These are phyloP conservation scores for Zoanthus sansibaricus DNA, from an alignment of 92 coral and sea anemone species.

Conservation along the genomic window DNA sequence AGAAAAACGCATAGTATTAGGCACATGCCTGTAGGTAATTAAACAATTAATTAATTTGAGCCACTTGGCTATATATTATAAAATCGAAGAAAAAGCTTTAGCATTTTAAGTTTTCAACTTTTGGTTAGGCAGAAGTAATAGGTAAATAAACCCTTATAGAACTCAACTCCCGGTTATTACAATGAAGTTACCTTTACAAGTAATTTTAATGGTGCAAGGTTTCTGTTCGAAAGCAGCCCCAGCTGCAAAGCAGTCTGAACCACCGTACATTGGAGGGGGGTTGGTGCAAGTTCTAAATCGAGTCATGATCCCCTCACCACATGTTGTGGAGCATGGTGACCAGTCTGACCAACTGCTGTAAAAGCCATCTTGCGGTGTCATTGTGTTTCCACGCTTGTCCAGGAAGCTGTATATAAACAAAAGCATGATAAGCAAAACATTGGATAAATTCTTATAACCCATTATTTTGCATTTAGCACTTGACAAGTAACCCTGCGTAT, in stretches of 20 bases:
- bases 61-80: too few species aligned
- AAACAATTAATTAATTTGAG: too few species aligned
- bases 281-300: slow-evolving; percentile 31
- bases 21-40: too few species aligned
- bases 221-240: slow-evolving; percentile 37
- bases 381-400: slow-evolving; percentile 11
- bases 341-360: slow-evolving; percentile 42
- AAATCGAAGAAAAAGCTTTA: too few species aligned
- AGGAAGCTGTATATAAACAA: slow-evolving; percentile 7
- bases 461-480: neutral
- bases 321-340: slow-evolving; percentile 30
- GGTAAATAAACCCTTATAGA: too few species aligned
- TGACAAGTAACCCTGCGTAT: too few species aligned
- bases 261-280: slow-evolving; percentile 37
- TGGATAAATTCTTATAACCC: neutral
- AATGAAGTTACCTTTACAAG: slow-evolving; percentile 1
- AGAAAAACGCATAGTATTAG: too few species aligned
- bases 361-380: slow-evolving; percentile 30
- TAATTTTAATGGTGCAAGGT: slow-evolving; percentile 12
- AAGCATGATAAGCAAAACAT: neutral
- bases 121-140: too few species aligned
- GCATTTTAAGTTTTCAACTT: too few species aligned
- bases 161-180: too few species aligned
- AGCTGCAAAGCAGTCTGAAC: slow-evolving; percentile 16
- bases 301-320: slow-evolving; percentile 23